phyloP scores from a whole-genome alignment of 2,797 vertebrate species.

The Holocentrus rufus region DNA sequence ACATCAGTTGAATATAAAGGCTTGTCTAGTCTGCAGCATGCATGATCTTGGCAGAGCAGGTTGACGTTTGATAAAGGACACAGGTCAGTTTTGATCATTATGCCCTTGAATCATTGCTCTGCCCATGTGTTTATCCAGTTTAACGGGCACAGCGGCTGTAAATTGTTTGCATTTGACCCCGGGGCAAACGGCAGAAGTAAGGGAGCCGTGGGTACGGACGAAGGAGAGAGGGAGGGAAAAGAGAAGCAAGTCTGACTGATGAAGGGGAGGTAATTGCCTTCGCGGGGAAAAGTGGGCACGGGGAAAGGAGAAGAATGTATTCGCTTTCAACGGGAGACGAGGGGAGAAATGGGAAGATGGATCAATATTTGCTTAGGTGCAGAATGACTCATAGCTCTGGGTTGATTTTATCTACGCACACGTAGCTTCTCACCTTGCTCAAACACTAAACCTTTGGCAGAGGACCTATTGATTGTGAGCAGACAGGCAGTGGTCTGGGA shows the following conservation, averaged over 20 bases:
- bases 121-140: slow-evolving; percentile 20
- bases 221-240: not conserved
- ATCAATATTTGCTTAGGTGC: slow-evolving; percentile 66
- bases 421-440: slow-evolving; percentile 23
- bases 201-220: not conserved
- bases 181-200: slow-evolving; percentile 23
- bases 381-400: slow-evolving; percentile 57
- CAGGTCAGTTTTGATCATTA: slow-evolving; percentile 27
- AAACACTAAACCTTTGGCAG: slow-evolving; percentile 32
- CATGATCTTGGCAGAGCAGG: not conserved
- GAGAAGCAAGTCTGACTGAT: slow-evolving; percentile 20
- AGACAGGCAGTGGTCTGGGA: not conserved
- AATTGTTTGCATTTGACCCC: slow-evolving; percentile 44
- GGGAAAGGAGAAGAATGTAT: slow-evolving; percentile 44
- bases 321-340: slow-evolving; percentile 52
- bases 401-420: slow-evolving; percentile 38
- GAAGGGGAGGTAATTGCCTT: slow-evolving; percentile 58
- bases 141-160: slow-evolving; percentile 13
- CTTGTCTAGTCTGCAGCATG: not conserved
- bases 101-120: slow-evolving; percentile 20
- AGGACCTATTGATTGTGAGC: slow-evolving; percentile 6
- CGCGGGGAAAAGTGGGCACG: slow-evolving; percentile 27
- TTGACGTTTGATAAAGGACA: slow-evolving; percentile 25
- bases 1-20: not conserved
- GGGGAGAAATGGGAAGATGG: slow-evolving; percentile 54